Evolutionary conservation across 2,888 invertebrate genomes (phyloP), one percentile per base, ranked within the genome.

Genomic region (Corbicula japonica): DNA sequence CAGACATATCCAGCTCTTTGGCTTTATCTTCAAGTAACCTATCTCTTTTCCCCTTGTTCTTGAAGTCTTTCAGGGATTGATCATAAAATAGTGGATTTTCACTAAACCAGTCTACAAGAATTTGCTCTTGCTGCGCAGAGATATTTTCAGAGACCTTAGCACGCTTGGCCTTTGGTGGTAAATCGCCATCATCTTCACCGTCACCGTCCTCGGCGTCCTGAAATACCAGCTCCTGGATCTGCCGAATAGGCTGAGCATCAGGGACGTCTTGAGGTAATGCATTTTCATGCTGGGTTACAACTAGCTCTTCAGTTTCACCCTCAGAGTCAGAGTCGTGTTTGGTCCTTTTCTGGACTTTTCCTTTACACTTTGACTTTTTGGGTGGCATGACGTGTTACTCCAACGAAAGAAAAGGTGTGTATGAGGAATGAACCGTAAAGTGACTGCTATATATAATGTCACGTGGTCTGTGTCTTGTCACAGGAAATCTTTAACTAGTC

Each of bases 131-230:
- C 21, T 54, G 52, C 28, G 52, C 52, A 54, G 52, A 54, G 52
- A 54, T 54, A 54, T 54, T 54, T 54, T 54, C 52, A 54, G 52
- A 54, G 52, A 54, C 52, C 52, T 26, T 54, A 54, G 52, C 52
- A 54, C 52, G 52, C 52, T 54, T 54, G 52, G 23, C 28, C 52
- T 54, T 54, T 4, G 52, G 52, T 54, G 52, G 52, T 54, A 54
- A 54, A 54, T 54, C 28, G 52, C 52, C 52, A 54, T 54, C 52
- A 54, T 54, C 52, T 54, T 54, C 52, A 54, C 28, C 52, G 52
- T 54, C 52, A 54, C 52, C 28, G 28, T 54, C 52, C 52, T 54
- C 26, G 23, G 52, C 23, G 52, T 54, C 23, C 52, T 54, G 52
- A 54, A 26, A 54, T 54, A 54, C 52, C 52, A 54, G 52, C 52